Evolutionary conservation across 2,113 vertebrate species (phyloP), one percentile per base, ranked within the genome.

Genomic region (Tylochromis polylepis): DNA sequence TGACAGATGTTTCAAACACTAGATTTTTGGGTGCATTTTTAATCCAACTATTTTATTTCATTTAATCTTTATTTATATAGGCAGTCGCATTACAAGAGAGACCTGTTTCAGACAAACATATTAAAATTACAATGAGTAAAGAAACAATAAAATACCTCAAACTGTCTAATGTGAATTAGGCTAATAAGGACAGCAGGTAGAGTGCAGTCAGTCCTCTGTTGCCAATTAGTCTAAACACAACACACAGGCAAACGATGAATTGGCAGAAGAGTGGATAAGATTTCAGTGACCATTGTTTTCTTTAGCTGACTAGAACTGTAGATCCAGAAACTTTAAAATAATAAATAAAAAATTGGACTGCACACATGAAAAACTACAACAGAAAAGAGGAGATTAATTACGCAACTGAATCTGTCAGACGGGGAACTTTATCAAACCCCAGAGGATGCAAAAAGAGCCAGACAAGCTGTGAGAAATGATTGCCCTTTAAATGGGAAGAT

Each of bases 391-490:
- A 36, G 79, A 56, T 75, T 89, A 77, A 85, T 85, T 86, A 82
- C 83, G 22, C 14, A 16, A 14, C 51, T 59, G 49, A 55, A 85
- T 84, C 82, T 85, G 84, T 60, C 60, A 87, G 65, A 41, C 3
- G 29, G 79, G 77, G 22, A 57, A 27, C 16, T 55, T 41, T 55
- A 59, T 65, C 16, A 72, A 81, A 67, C 36, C 24, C 58, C 79
- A 88, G 55, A 88, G 81, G 83, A 91, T 79, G 77, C 81, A 67
- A 79, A 83, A 85, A 58, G 62, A 72, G 16, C 84, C 55, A 24
- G 20, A 87, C 51, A 84, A 70, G 75, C 81, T 83, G 60, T 87
- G 87, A 90, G 85, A 90, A 92, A 83, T 38, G 27, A 62, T 18
- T 77, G 82, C 41, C 77, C 84, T 88, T 86, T 56, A 86, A 85